Evolutionary conservation across 2,888 invertebrate species (phyloP), one percentile per base, ranked within the genome.

Genomic region (Spisula subtruncata): DNA sequence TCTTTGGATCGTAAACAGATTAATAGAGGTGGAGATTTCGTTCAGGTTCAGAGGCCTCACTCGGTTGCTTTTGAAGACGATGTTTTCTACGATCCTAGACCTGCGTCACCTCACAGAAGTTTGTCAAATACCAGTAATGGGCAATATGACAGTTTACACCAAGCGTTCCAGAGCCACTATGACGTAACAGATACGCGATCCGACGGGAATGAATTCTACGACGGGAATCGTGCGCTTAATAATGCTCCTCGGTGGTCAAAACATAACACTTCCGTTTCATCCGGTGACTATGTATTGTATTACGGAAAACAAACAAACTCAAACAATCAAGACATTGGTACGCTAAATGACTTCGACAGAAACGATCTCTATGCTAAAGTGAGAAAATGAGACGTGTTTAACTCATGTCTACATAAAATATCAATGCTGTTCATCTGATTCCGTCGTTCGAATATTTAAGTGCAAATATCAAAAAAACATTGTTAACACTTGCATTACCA

Each of bases 31-130:
- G 87, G 83, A 20, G 80, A 87, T n/a, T 81, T 86, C 10, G 66
- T 46, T 56, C 46, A 71, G 16, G 83, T 60, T 1, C 75, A 81
- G 29, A 75, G 90, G 54, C 83, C 86, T n/a, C 84, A 87, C 25
- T 89, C 86, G n/a, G 90, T 90, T 56, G 81, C 75, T n/a, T 90
- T 86, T 79, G 84, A 89, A 25, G 89, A 92, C 79, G 90, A 92
- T 75, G 92, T 89, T 5, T 92, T 90, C 66, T 48, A 85, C 32
- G 48, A 71, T 0, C 46, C 81, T 41, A 20, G 32, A 25, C 56
- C 75, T 16, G 16, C n/a, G 0, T n/a, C 29, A 12, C 81, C 66
- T 20, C 56, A 60, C 66, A 87, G 71, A 10, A 46, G 87, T 51
- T 71, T 83, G n/a, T 85, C 87, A 41, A 80, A 87, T 60, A 54